Base-by-base conservation (phyloP, 2,888 invertebrate species). In the Leptopilina drosophilae region DNA sequence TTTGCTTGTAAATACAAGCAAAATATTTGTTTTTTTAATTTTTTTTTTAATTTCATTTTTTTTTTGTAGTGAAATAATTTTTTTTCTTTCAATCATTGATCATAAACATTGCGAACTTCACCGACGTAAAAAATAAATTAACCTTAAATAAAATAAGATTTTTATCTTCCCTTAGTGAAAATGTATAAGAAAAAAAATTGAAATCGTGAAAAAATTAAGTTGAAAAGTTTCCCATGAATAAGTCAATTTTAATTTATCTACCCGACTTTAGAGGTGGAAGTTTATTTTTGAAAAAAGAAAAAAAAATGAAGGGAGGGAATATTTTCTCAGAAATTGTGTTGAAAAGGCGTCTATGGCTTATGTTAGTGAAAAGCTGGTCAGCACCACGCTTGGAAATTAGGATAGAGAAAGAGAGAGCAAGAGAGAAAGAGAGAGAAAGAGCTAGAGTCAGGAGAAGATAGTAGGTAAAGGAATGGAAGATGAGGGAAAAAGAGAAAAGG, bases 331-430 rank as follows among this genome's bases (percentile, higher is more conserved):
- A 64, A 64, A 64, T 64, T 26, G 7, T 33, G 33, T 64, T 15
- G 40, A 76, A 49, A 76, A 64, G 46, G 26, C 64, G 20, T 62
- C 49, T 49, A 42, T 15, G 46, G 33, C 33, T 33, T 76, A 62
- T 15, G 46, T 64, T 49, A 40, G 76, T 64, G 64, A 59, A 66
- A 53, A 78, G 78, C 65, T 53, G 59, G 33, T 33, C 64, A 14
- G 64, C 33, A 40, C 14, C 33, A 33, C 33, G 33, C 33, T 33
- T 33, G 33, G 2, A 33, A 33, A 33, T 33, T 33, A 33, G 33
- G 5, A 33, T 3, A 33, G 33, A 33, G 33, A 8, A 40, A 33
- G 64, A 64, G 33, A 33, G 33, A 64, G 64, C 12, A 40, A 33
- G 9, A 12, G 64, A 20, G 20, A 33, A 3, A 33, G 33, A 33